A percentile compares a stretch with the other conserved stretches of the same genome.
Evolutionary conservation across 2,888 invertebrate species (phyloP).

Genomic region (Noctua pronuba): DNA sequence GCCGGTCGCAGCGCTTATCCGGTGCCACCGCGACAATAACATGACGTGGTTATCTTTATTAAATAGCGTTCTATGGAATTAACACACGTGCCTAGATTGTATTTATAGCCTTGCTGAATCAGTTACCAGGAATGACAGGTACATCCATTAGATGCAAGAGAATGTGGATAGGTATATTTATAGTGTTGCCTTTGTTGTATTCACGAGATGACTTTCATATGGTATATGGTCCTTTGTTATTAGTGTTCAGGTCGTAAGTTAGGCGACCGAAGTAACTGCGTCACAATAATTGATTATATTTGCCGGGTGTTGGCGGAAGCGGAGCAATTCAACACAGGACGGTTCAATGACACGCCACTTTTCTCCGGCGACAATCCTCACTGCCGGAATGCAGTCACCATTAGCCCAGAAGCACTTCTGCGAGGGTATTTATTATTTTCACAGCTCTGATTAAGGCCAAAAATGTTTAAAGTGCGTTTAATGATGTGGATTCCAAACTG

Average conservation of each 20-base stretch:
- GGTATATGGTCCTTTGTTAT: conserved; percentile 32
- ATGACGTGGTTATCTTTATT: conserved; percentile 89
- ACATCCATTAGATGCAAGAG: conserved; percentile 68
- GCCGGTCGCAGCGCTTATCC: conserved; percentile 87
- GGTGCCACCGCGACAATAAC: conserved; percentile 88
- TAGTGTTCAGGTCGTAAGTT: conserved; percentile 27
- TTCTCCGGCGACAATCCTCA: conserved; percentile 76
- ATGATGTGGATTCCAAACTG: conserved; percentile 40
- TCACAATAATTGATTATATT: conserved; percentile 81
- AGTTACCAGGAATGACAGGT: conserved; percentile 76
- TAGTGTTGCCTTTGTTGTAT: conserved; percentile 60
- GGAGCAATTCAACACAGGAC: conserved; percentile 80
- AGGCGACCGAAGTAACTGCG: conserved; percentile 72
- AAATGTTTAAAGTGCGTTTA: conserved; percentile 58
- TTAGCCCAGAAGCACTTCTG: conserved; percentile 67
- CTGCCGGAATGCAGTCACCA: conserved; percentile 81
- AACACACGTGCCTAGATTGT: conserved; percentile 84
- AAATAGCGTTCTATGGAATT: conserved; percentile 86
- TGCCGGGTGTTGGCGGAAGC: conserved; percentile 81
- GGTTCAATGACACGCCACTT: conserved; percentile 85
- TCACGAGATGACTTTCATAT: conserved; percentile 57
- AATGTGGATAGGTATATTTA: conserved; percentile 63
- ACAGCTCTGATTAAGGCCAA: conserved; percentile 66
- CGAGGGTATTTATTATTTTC: conserved; percentile 70
- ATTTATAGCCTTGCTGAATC: conserved; percentile 85